Base-by-base conservation (phyloP, 2,797 vertebrate genomes). In the Schizopygopsis malacanthus region DNA sequence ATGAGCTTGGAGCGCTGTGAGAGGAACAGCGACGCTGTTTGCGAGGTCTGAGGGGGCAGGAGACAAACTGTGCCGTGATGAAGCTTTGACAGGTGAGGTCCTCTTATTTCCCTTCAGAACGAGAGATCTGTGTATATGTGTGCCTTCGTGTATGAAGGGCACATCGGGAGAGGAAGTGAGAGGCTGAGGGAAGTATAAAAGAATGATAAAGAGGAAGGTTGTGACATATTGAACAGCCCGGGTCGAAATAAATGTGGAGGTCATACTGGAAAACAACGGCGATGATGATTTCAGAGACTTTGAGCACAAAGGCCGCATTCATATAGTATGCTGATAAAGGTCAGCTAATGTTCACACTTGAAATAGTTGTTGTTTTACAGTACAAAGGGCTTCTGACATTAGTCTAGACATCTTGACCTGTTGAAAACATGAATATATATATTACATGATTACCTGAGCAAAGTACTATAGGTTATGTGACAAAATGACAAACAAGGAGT, bases 51-150 rank as follows among this genome's bases (percentile, higher is more conserved):
- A 82, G 56, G 45, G 45, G 83, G 54, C 84, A 84, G 54, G 71
- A 70, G 69, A 81, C 83, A 81, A 86, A 87, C 86, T 82, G 82
- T 87, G 41, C 67, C 43, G 4, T 50, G 65, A 72, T 83, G 54
- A 86, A 82, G 81, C n/a, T 50, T 63, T 85, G 88, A 86, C 82
- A 87, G 85, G 76, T 86, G 59, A 78, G 83, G 69, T 87, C 69
- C 67, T 84, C 16, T 41, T 77, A 69, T 82, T 86, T 82, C 85
- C 79, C 85, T 82, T 47, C 71, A 45, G 85, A 77, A 56, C 15
- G 56, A 70, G n/a, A 61, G 65, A 56, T 52, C 45, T 80, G 50
- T 33, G 52, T 65, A 28, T 81, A 45, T 77, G 56, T 13, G 45
- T 71, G 33, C 79, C 25, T 79, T 72, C 88, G 59, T 76, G 78